Base-by-base conservation (phyloP, 2,113 vertebrate species). In the Menidia beryllina region DNA sequence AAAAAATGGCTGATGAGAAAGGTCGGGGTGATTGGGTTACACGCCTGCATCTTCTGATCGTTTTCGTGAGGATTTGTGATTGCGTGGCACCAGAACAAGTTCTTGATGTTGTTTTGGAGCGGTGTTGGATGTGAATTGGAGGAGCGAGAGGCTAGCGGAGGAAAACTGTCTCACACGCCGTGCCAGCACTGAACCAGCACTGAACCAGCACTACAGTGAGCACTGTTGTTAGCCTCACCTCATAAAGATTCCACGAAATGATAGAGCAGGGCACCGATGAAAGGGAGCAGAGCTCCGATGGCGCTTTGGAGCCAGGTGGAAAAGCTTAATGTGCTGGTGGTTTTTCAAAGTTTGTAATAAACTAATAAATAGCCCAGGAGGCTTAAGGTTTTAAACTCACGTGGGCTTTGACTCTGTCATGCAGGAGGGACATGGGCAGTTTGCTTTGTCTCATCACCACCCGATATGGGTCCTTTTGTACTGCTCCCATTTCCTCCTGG, bases 371-470 rank as follows among this genome's bases (percentile, higher is more conserved):
- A 53, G 8, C 51, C n/a, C 38, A 26, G 45, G 0, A 47, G 3
- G n/a, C 48, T 65, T 41, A 48, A 19, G 45, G 17, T 2, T 52
- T 55, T 11, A 30, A 62, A 96, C 97, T 93, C 89, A 99, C 98
- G 0, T 99, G 98, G 21, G 97, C 95, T 81, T 94, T 97, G 75
- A 95, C 92, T 69, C 95, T 66, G 54, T 97, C 96, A 0, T 97
- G 88, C 83, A 99, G 92, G 13, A 99, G 96, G 27, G 97, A 98
- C 95, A 99, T 98, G 0, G 97, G 98, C 14, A 99, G 79, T 84
- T 96, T 98, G 86, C 88, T 98, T 19, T 94, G 95, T 83, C 90
- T 96, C 97, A 99, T 98, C 73, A 99, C 93, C 54, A 99, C 96
- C 72, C 93, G 94, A 82, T 99, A 99, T 0, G 98, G 97, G 84